Evolutionary conservation across 1,140 invertebrate species (phyloP).

Genomic region (Apocrypta bakeri): DNA sequence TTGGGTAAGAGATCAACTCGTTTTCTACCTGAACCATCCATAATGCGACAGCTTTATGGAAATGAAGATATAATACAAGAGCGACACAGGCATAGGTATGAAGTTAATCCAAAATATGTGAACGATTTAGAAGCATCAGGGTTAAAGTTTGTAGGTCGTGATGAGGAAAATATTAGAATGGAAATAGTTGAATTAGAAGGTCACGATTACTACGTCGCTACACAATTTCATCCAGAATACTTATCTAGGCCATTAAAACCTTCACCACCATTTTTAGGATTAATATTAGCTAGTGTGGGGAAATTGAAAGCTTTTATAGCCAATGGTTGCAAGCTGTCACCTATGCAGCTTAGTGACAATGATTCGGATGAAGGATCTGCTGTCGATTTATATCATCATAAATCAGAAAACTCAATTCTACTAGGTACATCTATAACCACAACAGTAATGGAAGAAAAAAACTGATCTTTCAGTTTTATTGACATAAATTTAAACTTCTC

Average conservation of each 20-base stretch:
- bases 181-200: conserved; percentile 85
- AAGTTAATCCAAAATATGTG: conserved; percentile 95
- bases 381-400: conserved; percentile 2
- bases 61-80: conserved; percentile 91
- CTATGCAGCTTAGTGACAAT: conserved; percentile 80
- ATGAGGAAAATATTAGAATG: conserved; percentile 85
- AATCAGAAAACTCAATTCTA: background rate
- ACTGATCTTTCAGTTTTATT: background rate
- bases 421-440: too few relatives aligned
- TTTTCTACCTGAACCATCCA: conserved; percentile 78
- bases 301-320: conserved; percentile 83
- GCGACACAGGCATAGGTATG: conserved; percentile 96
- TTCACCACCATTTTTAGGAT: conserved; percentile 95
- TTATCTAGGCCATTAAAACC: conserved; percentile 94
- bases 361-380: conserved; percentile 77
- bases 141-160: conserved; percentile 90
- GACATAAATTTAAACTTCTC: background rate
- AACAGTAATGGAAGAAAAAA: background rate
- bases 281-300: conserved; percentile 90
- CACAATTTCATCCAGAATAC: conserved; percentile 99
- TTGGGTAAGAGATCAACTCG: conserved; percentile 92
- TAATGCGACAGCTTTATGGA: conserved; percentile 88
- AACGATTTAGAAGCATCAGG: conserved; percentile 86
- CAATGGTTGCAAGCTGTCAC: conserved; percentile 82
- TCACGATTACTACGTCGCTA: conserved; percentile 96